Evolutionary conservation across 23 tunicate genomes (phyloP), one percentile per base, ranked within the genome.

Genomic region (Phallusia fumigata): DNA sequence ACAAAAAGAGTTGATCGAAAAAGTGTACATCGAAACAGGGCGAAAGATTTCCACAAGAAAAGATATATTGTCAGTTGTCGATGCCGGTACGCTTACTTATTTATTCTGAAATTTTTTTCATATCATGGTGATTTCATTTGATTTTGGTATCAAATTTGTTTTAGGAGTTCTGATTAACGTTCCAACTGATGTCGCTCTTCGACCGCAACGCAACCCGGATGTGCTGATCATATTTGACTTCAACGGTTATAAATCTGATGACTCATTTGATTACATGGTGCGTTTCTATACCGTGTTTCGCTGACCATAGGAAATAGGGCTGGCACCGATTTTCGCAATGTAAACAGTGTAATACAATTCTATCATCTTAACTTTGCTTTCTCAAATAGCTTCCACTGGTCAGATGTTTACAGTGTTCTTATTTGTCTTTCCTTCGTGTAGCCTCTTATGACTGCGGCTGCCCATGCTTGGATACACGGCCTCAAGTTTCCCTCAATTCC

Each of bases 211-310:
- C 11, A 77, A 40, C 18, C 28, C 30, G 1, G 81, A 77, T 45
- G 33, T 77, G 28, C 10, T 77, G 21, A 40, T 77, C 5, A 53
- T 77, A 3, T 28, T 77, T 40, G 81, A 77, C 35, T 77, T 77
- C 18, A 77, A 77, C 44, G 81, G 58, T 77, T 77, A 77, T 45
- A 30, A 77, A 77, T 77, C 81, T 3, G 81, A 77, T 40, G 81
- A 77, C 8, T 18, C 33, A 1, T 77, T 77, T 28, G 31, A 40
- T 44, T 77, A 45, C 30, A 40, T 21, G 81, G 81, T 77, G 69
- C 2, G 26, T 58, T 6, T 21, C 13, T 58, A 58, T 24, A 11
- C 69, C 28, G 69, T 21, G 69, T 24, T 58, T 58, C 3, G 16
- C 26, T 2, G 28, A 58, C n/a, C n/a, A n/a, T n/a, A n/a, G n/a